Evolutionary conservation across 2,113 vertebrate species (phyloP).

Genomic region (Crocuta crocuta): DNA sequence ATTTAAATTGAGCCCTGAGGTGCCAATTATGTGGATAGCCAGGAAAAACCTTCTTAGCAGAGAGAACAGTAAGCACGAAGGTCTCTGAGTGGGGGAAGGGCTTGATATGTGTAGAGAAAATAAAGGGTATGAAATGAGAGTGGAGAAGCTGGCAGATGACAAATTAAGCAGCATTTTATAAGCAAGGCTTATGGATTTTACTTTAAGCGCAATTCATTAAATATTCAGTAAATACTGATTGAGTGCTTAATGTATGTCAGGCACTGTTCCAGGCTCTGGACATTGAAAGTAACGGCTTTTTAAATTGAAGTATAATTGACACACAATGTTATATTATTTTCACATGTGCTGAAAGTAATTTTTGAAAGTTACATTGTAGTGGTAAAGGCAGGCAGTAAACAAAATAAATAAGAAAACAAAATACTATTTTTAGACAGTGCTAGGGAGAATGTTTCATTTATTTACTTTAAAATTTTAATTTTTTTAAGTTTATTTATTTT

Average conservation of each 20-base stretch:
- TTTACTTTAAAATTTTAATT: not conserved
- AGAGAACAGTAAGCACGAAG: not conserved
- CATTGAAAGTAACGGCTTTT: not conserved
- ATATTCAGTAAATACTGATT: not conserved
- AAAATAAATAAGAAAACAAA: conserved; percentile 4
- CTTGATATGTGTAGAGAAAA: conserved; percentile 29
- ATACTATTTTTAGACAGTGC: not conserved
- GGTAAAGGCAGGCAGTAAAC: not conserved
- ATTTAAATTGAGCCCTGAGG: not conserved
- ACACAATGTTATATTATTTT: not conserved
- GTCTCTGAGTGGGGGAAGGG: not conserved
- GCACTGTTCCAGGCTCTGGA: not conserved
- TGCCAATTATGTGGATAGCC: not conserved
- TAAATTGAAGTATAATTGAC: not conserved
- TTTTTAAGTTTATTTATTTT: not conserved
- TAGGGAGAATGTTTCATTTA: conserved; percentile 1
- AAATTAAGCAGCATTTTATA: not conserved
- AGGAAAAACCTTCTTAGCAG: not conserved
- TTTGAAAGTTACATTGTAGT: conserved; percentile 15
- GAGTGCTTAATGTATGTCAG: not conserved
- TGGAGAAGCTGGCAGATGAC: not conserved
- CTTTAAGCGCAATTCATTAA: conserved; percentile 9
- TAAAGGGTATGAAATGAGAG: not conserved
- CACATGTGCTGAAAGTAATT: not conserved
- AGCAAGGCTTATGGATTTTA: not conserved